Percentiles rank a stretch among this genome's conserved stretches.
These are phyloP conservation scores for Turdus rufiventris DNA, from an alignment of 2,113 vertebrate species.

Conservation along the genomic window DNA sequence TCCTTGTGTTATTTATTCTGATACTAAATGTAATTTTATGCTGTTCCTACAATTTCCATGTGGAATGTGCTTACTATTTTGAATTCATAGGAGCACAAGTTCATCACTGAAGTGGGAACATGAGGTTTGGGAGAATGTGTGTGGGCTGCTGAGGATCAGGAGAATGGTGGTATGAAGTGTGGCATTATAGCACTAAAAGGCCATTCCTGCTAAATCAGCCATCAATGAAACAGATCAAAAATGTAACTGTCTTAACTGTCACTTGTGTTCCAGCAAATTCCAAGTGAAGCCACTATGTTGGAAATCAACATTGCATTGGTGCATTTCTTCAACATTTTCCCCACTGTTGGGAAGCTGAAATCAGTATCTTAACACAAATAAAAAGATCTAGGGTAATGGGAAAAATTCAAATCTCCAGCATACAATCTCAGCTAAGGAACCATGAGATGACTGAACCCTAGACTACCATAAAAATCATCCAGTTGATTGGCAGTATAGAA, in stretches of 20 bases:
- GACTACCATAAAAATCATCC: neutral
- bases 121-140: neutral
- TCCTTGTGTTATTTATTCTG: conserved; percentile 50
- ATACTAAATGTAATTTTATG: conserved; percentile 51
- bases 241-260: neutral
- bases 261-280: neutral
- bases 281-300: neutral
- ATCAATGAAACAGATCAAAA: neutral
- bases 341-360: neutral
- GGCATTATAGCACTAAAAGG: neutral
- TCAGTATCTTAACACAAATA: neutral
- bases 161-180: neutral
- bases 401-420: neutral
- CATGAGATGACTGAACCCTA: neutral
- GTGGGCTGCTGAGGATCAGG: neutral
- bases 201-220: neutral
- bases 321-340: neutral
- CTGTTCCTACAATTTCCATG: conserved; percentile 23
- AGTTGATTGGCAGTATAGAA: neutral
- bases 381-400: neutral
- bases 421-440: neutral
- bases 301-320: neutral
- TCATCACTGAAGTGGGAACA: neutral
- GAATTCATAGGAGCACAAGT: conserved; percentile 25
- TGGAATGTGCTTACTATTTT: conserved; percentile 50